Conservation (phyloP, 2,797 vertebrate genomes). For the Balearica regulorum region DNA sequence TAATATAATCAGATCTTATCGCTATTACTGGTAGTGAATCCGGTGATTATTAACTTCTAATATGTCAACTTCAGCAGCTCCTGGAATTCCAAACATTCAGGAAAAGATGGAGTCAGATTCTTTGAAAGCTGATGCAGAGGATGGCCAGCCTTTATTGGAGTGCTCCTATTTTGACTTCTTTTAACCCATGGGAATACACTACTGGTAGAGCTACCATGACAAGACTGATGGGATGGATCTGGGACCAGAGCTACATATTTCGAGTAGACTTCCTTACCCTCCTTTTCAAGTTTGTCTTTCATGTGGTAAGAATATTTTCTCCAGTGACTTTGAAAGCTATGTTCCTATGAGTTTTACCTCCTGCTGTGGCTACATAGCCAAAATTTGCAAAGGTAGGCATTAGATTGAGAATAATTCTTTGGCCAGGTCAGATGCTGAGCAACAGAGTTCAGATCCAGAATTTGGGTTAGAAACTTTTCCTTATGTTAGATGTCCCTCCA, state of each 20-base stretch:
- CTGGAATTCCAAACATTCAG: not conserved
- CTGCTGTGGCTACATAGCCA: not conserved
- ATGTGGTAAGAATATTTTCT: not conserved
- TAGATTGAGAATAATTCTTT: not conserved
- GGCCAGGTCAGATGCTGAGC: not conserved
- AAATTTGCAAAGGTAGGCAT: not conserved
- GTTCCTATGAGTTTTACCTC: not conserved
- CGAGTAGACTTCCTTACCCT: not conserved
- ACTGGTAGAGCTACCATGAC: not conserved
- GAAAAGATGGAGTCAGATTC: not conserved
- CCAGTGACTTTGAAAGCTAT: not conserved
- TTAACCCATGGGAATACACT: not conserved
- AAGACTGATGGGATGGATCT: not conserved
- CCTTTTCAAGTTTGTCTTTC: not conserved
- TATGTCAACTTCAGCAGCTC: not conserved
- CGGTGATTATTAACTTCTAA: not conserved
- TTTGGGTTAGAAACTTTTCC: not conserved
- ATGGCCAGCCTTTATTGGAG: not conserved
- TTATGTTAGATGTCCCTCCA: not conserved
- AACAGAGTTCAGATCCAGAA: not conserved
- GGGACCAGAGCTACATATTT: not conserved
- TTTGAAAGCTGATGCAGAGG: not conserved
- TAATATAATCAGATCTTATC: not conserved
- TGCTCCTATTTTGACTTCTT: not conserved
- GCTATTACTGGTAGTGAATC: not conserved